These are phyloP conservation scores for Heterodera carotae DNA, from an alignment of 1,140 invertebrate genomes.

Conservation along the genomic window DNA sequence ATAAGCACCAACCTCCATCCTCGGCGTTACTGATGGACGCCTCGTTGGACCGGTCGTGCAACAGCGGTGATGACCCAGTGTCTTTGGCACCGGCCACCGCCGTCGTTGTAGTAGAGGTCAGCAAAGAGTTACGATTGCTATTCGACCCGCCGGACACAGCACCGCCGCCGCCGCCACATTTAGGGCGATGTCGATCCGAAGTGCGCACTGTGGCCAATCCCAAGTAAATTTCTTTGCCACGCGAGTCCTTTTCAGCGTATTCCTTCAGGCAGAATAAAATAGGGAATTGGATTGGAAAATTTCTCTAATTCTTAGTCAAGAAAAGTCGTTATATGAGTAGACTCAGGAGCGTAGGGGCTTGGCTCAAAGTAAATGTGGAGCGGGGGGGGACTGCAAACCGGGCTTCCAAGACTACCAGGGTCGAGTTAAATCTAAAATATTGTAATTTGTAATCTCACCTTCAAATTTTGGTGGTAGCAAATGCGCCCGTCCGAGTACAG, in stretches of 20 bases:
- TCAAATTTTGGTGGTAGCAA: conserved; percentile 91
- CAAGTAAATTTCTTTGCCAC: conserved; percentile 92
- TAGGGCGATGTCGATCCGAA: conserved; percentile 73
- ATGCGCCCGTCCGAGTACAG: conserved; percentile 79
- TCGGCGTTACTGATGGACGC: not conserved
- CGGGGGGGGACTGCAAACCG: no score
- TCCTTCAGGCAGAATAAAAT: conserved; percentile 74
- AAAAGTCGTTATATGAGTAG: no score
- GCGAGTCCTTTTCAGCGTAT: conserved; percentile 91
- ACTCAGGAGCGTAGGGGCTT: no score
- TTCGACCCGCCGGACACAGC: not conserved
- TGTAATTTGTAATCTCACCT: conserved; percentile 70
- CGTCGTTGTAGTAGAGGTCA: conserved; percentile 5
- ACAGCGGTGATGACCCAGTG: not conserved
- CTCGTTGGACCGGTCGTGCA: not conserved
- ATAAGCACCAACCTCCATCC: not conserved
- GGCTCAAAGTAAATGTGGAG: no score
- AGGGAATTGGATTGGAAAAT: no score
- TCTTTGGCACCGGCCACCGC: not conserved
- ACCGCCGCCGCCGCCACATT: not conserved
- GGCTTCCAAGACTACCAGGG: no score
- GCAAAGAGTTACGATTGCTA: conserved; percentile 19
- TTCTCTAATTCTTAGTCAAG: no score
- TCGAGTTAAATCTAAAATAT: no score
- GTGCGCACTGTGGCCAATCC: conserved; percentile 96